Conservation (phyloP, 1,140 invertebrate species). For the Mesaphorura yosii region DNA sequence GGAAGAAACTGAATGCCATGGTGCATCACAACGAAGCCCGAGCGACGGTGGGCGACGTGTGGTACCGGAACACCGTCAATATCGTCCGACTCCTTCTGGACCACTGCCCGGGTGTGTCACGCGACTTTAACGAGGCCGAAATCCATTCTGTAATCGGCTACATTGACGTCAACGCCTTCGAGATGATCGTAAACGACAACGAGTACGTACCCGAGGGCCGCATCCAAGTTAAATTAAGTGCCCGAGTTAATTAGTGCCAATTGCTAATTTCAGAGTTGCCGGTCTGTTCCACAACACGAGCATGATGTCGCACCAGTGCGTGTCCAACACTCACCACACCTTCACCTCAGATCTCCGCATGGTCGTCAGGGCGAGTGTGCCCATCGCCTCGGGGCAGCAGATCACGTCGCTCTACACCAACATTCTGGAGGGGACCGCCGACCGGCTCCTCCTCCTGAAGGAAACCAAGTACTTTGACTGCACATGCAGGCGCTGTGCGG, state of each 20-base stretch:
- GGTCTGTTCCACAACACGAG: conserved; percentile 61
- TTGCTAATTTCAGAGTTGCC: conserved; percentile 42
- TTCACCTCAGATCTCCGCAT: conserved; percentile 37
- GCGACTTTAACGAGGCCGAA: conserved; percentile 46
- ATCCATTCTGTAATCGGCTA: conserved; percentile 65
- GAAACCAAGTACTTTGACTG: conserved; percentile 67
- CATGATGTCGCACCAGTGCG: conserved; percentile 65
- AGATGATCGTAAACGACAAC: conserved; percentile 50
- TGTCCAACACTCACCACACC: conserved; percentile 66
- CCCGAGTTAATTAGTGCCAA: not conserved
- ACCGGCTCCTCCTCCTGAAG: conserved; percentile 53
- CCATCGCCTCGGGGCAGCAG: conserved; percentile 49
- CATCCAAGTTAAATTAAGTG: not conserved
- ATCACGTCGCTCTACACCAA: conserved; percentile 63
- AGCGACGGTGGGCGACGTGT: conserved; percentile 44
- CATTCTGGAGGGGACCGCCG: conserved; percentile 56
- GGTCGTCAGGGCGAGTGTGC: conserved; percentile 52
- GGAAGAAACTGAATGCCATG: conserved; percentile 8
- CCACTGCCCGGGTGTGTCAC: conserved; percentile 5
- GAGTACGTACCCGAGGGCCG: conserved; percentile 8
- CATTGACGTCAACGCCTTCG: conserved; percentile 52
- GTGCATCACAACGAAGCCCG: conserved; percentile 22
- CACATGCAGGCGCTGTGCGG: conserved; percentile 55
- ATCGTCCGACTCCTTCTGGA: conserved; percentile 21
- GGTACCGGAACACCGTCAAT: conserved; percentile 60